A percentile compares a stretch with the other conserved stretches of the same genome.
These are phyloP conservation scores for Pristionchus exspectatus DNA, from an alignment of 2,888 invertebrate species.

Conservation along the genomic window DNA sequence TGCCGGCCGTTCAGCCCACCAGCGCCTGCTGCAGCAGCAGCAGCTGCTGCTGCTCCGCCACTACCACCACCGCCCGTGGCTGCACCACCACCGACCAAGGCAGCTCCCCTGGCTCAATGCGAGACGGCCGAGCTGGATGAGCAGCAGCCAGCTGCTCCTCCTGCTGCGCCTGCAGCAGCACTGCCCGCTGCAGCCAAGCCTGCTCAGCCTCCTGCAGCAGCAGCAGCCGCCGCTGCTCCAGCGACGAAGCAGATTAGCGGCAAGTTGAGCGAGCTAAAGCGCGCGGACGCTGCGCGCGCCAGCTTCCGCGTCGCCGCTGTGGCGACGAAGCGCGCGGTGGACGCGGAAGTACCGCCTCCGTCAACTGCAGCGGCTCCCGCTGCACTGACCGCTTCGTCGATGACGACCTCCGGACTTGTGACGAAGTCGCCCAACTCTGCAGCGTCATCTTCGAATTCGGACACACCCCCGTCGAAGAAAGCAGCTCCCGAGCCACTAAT, in stretches of 20 bases:
- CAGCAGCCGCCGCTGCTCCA: slow-evolving; percentile 10
- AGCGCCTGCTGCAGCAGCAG: slow-evolving; percentile 58
- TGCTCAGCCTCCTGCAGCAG: neutral
- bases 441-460: neutral
- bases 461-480: slow-evolving; percentile 20
- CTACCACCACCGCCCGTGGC: slow-evolving; percentile 16
- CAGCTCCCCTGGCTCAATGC: slow-evolving; percentile 42
- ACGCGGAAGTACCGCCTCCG: neutral
- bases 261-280: slow-evolving; percentile 65
- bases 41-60: slow-evolving; percentile 54
- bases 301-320: slow-evolving; percentile 59
- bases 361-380: neutral
- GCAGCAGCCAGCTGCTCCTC: neutral
- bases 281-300: slow-evolving; percentile 55
- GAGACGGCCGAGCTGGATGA: slow-evolving; percentile 54
- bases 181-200: neutral
- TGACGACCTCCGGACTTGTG: neutral
- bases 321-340: slow-evolving; percentile 54
- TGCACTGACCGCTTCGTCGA: neutral
- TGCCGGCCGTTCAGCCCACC: slow-evolving; percentile 64
- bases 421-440: neutral
- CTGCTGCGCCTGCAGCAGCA: neutral
- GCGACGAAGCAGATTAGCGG: slow-evolving; percentile 63
- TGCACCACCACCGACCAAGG: slow-evolving; percentile 13
- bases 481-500: neutral